Base-by-base conservation (phyloP, 1,140 invertebrate species). In the Pogonomyrmex californicus region DNA sequence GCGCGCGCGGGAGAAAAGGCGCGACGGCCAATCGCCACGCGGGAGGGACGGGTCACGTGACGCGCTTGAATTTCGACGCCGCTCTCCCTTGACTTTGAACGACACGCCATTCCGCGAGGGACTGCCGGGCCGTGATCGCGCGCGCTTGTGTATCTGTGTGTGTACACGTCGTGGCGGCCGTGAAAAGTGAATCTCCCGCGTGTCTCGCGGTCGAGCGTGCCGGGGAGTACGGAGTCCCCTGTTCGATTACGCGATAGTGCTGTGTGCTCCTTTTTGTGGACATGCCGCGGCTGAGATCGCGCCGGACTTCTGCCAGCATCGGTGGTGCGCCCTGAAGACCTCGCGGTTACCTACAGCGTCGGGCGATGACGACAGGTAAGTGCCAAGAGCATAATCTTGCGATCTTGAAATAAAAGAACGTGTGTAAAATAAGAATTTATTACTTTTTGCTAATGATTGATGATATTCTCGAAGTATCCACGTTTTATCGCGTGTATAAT, bases 41-140 rank as follows among this genome's bases (percentile, higher is more conserved):
- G 56, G 56, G 36, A 14, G 36, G 36, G 65, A 41, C 73, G 54
- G 2, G 51, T 83, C 79, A 83, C 68, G 79, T 75, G 68, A 75
- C 68, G 62, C 56, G 54, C 41, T 83, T 73, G 66, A 83, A 79
- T 79, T 77, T 79, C 62, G 62, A 54, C 75, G 38, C 23, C 23
- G 23, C 44, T 44, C 41, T 49, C 58, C 56, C 58, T 62, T 47
- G 75, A 62, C 62, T 79, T 79, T 79, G 77, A 79, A 60, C 47
- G 62, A 51, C 10, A 38, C 54, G 62, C 77, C 62, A 65, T 79
- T 79, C 54, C 47, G 62, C 60, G 58, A 76, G 51, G 44, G 1
- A 14, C 30, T 17, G 17, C 51, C 12, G 9, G 36, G 1, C 38
- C 36, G 10, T 5, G 38, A 54, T 71, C 14, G 30, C 33, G 30